Base-by-base conservation (phyloP, 2,113 vertebrate genomes). In the Halichoeres trimaculatus region DNA sequence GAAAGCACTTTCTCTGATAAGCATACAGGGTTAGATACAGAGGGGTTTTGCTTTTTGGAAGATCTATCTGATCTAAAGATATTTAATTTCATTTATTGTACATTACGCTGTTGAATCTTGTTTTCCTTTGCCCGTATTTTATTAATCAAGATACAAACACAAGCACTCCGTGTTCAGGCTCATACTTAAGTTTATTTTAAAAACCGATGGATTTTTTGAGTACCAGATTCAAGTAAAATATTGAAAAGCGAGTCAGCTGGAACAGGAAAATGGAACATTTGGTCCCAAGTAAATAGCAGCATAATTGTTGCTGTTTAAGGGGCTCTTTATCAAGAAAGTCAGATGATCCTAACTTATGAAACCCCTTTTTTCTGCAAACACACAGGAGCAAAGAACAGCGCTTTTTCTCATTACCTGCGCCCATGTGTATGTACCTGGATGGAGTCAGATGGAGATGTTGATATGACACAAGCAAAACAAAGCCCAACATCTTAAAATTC, bases 61-160 rank as follows among this genome's bases (percentile, higher is more conserved):
- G 10, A 19, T 11, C 16, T 26, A 35, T 60, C 23, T 26, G 30
- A 59, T 47, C 11, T 35, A 5, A 70, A 55, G 34, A 48, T 51
- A 2, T 8, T 4, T 53, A 26, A 22, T 30, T 57, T 48, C 59
- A 4, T n/a, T 47, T 23, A 7, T 8, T n/a, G 56, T n/a, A 57
- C 26, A 40, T 34, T 12, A 66, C 40, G 17, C 40, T 23, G 22
- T 34, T 35, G 24, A 54, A 24, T 55, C 9, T 58, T 30, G 30
- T 54, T 64, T 34, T 40, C 48, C 38, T 20, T 34, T 50, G 61
- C 17, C 48, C 58, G 1, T 34, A 57, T 76, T 59, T 60, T 41
- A 50, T 9, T 50, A 71, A 71, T 68, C 50, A 70, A 65, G 17
- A 51, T 50, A 58, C 50, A 61, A 58, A 57, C 59, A 74, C 59